phyloP scores from a whole-genome alignment of 2,888 invertebrate species.

The Perizoma flavofasciatum region DNA sequence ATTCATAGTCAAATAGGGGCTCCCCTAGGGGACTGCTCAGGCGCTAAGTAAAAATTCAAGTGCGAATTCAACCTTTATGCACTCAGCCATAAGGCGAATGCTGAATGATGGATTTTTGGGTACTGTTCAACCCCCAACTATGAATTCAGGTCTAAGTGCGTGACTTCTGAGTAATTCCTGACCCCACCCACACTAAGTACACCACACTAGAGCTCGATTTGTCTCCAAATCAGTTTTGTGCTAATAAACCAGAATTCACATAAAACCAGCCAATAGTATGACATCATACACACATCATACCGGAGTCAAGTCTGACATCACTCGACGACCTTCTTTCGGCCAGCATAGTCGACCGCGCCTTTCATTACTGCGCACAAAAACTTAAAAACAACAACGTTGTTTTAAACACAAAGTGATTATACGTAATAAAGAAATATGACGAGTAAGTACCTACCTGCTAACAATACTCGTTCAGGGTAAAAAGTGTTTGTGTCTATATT shows the following conservation, averaged over 20 bases:
- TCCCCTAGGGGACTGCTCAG: no score
- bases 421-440: conserved; percentile 3
- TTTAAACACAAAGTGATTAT: background rate
- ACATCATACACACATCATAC: conserved; percentile 20
- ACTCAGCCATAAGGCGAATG: no score
- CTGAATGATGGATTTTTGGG: no score
- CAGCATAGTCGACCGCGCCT: conserved; percentile 8
- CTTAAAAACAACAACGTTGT: background rate
- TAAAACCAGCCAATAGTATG: background rate
- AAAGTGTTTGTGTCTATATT: conserved; percentile 4
- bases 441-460: conserved; percentile 15
- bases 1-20: no score
- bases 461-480: no score
- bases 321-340: conserved; percentile 20
- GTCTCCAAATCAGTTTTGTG: background rate
- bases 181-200: no score
- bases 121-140: no score
- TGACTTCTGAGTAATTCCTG: no score
- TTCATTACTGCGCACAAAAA: conserved; percentile 1
- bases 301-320: conserved; percentile 27
- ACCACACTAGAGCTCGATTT: no score
- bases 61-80: no score
- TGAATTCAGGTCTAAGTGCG: no score
- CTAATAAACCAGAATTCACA: background rate
- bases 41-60: no score